These are phyloP conservation scores for Euzetes globulus DNA, from an alignment of 2,888 invertebrate species.

Conservation along the genomic window DNA sequence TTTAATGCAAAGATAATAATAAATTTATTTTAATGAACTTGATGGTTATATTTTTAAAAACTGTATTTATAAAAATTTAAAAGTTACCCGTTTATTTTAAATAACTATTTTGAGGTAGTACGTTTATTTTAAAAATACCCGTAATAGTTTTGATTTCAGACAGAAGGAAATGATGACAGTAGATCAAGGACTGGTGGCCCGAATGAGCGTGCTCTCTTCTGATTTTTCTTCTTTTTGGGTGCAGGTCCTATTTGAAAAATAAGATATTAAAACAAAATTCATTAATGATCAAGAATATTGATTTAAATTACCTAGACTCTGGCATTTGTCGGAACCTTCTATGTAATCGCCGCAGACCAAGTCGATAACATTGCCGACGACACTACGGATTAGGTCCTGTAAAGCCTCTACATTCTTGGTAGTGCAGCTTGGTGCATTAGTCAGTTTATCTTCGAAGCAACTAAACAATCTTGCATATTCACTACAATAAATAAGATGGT, in stretches of 20 bases:
- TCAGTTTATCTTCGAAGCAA: neutral
- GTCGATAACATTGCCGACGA: neutral
- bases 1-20: too few relatives aligned
- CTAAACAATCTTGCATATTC: neutral
- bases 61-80: too few relatives aligned
- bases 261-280: neutral
- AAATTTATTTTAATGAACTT: too few relatives aligned
- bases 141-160: too few relatives aligned
- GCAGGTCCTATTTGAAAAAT: neutral
- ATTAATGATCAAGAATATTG: neutral
- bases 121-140: too few relatives aligned
- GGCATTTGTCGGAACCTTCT: neutral
- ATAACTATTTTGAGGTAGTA: too few relatives aligned
- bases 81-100: too few relatives aligned
- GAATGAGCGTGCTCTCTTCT: neutral
- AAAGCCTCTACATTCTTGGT: neutral
- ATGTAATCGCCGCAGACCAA: neutral
- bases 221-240: neutral
- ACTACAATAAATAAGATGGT: neutral
- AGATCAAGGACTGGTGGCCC: too few relatives aligned
- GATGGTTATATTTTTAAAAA: too few relatives aligned
- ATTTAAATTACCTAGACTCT: neutral
- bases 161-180: too few relatives aligned
- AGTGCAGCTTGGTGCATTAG: neutral
- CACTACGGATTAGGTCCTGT: neutral